Conservation (phyloP, 2,113 vertebrate species). For the Progne subis region DNA sequence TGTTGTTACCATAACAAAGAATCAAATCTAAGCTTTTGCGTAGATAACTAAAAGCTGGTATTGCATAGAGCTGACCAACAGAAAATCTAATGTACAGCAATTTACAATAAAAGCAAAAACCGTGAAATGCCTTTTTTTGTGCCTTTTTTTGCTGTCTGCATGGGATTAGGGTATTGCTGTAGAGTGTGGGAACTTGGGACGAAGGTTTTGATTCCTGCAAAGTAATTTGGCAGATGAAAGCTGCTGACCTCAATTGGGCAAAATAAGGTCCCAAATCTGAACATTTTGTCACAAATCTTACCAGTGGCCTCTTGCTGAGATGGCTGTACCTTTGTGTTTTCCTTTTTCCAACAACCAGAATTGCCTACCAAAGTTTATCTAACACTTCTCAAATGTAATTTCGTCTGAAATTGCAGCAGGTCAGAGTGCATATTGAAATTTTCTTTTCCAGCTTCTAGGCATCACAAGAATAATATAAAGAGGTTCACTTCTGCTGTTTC, state of each 20-base stretch:
- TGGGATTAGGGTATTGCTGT: background rate
- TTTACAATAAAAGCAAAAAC: background rate
- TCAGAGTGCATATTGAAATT: background rate
- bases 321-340: background rate
- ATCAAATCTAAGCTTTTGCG: background rate
- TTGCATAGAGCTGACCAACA: background rate
- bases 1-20: background rate
- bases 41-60: background rate
- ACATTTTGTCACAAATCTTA: fast-evolving
- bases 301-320: background rate
- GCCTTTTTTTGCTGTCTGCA: background rate
- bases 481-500: background rate
- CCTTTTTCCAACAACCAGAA: background rate
- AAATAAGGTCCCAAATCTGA: background rate
- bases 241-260: background rate
- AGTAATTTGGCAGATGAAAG: background rate
- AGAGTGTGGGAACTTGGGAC: background rate
- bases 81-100: background rate
- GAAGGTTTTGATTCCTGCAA: background rate
- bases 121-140: background rate
- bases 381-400: background rate
- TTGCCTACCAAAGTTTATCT: background rate
- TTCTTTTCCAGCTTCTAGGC: background rate
- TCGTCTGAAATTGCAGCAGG: background rate
- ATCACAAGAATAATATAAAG: background rate